These are phyloP conservation scores for Tachysurus vachellii DNA, from an alignment of 2,113 vertebrate species.

Conservation along the genomic window DNA sequence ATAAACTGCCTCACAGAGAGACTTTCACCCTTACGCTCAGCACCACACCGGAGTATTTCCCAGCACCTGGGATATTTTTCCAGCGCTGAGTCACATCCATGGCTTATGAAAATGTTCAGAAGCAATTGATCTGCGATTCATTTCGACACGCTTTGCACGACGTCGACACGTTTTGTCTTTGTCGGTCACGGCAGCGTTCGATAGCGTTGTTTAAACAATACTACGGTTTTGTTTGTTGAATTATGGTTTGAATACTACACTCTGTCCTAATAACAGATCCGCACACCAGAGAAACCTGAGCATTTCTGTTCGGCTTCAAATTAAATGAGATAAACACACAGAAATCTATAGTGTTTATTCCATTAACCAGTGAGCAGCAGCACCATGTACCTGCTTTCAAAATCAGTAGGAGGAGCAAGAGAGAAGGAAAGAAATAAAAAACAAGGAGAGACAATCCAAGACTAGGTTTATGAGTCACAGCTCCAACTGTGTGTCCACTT, in stretches of 20 bases:
- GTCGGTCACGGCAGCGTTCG: too few species aligned
- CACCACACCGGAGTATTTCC: conserved; percentile 37
- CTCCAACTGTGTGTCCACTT: background rate
- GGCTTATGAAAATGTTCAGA: background rate
- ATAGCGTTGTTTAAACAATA: too few species aligned
- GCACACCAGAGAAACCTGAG: background rate
- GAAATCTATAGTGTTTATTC: background rate
- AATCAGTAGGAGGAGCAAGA: background rate
- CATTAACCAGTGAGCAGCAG: background rate
- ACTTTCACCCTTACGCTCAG: background rate
- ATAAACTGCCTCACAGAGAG: background rate
- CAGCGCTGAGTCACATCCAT: background rate
- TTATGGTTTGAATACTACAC: background rate
- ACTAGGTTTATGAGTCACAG: background rate
- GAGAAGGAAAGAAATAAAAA: too few species aligned
- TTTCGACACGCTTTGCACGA: background rate
- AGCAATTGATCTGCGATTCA: background rate
- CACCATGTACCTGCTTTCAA: background rate
- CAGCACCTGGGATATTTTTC: background rate
- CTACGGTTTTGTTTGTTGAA: background rate
- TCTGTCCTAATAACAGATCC: background rate
- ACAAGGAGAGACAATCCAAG: background rate
- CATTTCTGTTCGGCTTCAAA: background rate
- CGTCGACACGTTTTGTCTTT: background rate
- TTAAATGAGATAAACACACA: background rate